phyloP scores from a whole-genome alignment of 1,140 invertebrate species.

The Procambarus virginalis region DNA sequence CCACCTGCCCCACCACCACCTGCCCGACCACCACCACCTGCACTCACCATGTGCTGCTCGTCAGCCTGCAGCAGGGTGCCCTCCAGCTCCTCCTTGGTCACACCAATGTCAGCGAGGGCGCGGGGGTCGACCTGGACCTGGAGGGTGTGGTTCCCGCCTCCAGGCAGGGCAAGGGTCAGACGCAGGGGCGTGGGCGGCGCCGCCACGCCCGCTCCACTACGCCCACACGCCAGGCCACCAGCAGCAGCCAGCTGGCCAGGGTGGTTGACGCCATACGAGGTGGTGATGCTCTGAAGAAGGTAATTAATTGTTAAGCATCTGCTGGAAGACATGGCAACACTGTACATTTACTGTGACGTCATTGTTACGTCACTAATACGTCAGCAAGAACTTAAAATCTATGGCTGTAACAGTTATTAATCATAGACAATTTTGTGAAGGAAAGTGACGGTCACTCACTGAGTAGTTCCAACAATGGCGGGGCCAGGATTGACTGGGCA shows the following conservation, averaged over 20 bases:
- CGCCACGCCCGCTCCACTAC: neutral
- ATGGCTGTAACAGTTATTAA: no score
- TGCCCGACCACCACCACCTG: neutral
- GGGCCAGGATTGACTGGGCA: no score
- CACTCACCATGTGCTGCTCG: neutral
- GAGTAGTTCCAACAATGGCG: no score
- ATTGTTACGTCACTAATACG: no score
- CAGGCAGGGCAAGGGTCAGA: constrained; percentile 1
- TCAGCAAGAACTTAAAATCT: no score
- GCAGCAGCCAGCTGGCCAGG: neutral
- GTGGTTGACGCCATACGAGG: neutral
- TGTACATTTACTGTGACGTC: no score
- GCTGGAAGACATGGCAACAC: neutral
- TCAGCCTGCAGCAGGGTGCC: constrained; percentile 1
- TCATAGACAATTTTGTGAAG: no score
- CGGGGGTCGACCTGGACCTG: neutral
- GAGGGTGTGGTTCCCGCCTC: constrained; percentile 7
- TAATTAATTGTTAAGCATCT: neutral
- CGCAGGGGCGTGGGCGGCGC: neutral
- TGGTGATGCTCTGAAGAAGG: neutral
- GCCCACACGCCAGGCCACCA: neutral
- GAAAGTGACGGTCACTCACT: no score
- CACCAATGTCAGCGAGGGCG: neutral
- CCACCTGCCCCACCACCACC: no score
- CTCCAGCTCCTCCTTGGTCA: constrained; percentile 19